Base-by-base conservation (phyloP, 2,113 vertebrate species). In the Perccottus glenii region DNA sequence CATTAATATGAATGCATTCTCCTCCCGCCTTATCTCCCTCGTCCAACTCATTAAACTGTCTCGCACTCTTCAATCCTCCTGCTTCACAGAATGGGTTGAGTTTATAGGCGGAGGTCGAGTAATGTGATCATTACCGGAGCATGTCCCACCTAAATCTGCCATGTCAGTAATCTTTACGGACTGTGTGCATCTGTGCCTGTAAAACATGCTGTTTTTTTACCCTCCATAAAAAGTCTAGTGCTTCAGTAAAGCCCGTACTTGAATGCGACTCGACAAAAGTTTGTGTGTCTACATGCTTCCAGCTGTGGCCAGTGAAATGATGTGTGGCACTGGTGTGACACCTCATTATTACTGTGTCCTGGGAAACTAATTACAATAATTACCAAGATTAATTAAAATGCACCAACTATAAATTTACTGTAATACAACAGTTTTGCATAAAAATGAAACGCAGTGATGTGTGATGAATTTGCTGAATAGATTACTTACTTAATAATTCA, bases 91-190 rank as follows among this genome's bases (percentile, higher is more conserved):
- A 51, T 10, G 42, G n/a, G 4, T 3, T 3, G 9, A 35, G n/a
- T 77, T 81, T 61, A 76, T 15, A 42, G 15, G 4, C 15, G 36
- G 48, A 47, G 43, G 49, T 51, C 64, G 42, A 14, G 35, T 77
- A 68, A 75, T 62, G 60, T 12, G 58, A 51, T 70, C 55, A 51
- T 82, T 73, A 50, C 5, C 9, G 49, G 50, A 62, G 80, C 67
- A 42, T 51, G 72, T 80, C 65, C 63, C 4, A 33, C 32, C 64
- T 62, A 40, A 67, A 70, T 76, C 59, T 63, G 68, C 69, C 64
- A 45, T 70, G 67, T 72, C 82, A 62, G 60, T 78, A 60, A 79
- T 73, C 64, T 77, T 81, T 73, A 79, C 55, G 50, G 38, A 64
- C 55, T 9, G 5, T 27, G 62, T 70, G 63, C 72, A 69, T 75